Percentiles rank a stretch among this genome's conserved stretches.
These are phyloP conservation scores for Rotaria magnacalcarata DNA, from an alignment of 2,888 invertebrate genomes.

Conservation along the genomic window DNA sequence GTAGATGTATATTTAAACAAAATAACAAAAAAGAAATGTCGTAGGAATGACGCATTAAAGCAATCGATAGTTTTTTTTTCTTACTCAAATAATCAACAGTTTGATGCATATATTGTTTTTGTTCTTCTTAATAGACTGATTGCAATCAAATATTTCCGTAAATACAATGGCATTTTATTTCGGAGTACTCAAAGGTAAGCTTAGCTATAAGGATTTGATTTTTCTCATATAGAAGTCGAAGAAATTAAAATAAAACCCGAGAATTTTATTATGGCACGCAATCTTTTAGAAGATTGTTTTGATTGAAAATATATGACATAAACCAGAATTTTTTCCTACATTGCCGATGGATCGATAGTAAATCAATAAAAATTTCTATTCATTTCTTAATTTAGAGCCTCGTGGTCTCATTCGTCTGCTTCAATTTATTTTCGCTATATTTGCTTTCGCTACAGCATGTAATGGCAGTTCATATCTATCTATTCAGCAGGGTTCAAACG, in stretches of 20 bases:
- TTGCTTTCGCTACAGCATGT: constrained; percentile 67
- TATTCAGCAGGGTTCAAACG: constrained; percentile 55
- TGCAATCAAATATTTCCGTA: background rate
- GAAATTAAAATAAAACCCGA: too few relatives aligned
- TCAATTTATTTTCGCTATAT: constrained; percentile 64
- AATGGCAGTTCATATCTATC: constrained; percentile 55
- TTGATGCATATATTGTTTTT: background rate
- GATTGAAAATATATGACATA: background rate
- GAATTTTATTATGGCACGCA: too few relatives aligned
- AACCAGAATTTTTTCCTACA: background rate
- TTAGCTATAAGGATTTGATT: background rate
- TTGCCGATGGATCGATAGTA: background rate
- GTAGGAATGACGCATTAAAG: too few relatives aligned
- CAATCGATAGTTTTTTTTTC: background rate
- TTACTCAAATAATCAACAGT: background rate
- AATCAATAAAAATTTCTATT: background rate
- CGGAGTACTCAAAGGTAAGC: constrained; percentile 4
- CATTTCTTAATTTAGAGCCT: background rate
- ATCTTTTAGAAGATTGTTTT: background rate
- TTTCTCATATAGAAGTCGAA: too few relatives aligned
- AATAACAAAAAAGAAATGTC: background rate
- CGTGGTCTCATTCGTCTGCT: constrained; percentile 17
- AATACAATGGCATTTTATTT: background rate
- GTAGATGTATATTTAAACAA: background rate
- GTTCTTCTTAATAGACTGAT: background rate